Evolutionary conservation across 2,888 invertebrate genomes (phyloP).

Genomic region (Brenthis daphne): DNA sequence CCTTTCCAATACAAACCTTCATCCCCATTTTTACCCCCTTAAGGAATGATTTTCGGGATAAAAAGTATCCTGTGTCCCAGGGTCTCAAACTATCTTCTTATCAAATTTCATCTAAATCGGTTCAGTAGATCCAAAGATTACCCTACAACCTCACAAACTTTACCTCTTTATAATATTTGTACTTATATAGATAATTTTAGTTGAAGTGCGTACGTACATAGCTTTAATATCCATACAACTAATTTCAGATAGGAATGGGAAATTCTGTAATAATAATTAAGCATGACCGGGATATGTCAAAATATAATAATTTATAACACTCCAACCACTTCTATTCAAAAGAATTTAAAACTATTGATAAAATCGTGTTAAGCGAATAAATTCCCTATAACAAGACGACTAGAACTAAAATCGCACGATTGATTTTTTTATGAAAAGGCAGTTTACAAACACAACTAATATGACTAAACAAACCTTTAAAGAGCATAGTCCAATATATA

Average conservation of each 20-base stretch:
- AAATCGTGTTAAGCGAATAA: constrained; percentile 1
- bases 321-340: constrained; percentile 8
- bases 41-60: too few relatives aligned
- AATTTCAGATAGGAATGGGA: not conserved
- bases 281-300: constrained; percentile 25
- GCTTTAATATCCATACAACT: too few relatives aligned
- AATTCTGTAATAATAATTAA: constrained; percentile 2
- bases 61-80: too few relatives aligned
- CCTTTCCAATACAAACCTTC: too few relatives aligned
- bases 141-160: too few relatives aligned
- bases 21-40: too few relatives aligned
- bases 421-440: not conserved
- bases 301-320: constrained; percentile 23
- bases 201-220: too few relatives aligned
- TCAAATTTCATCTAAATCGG: too few relatives aligned
- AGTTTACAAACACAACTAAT: not conserved
- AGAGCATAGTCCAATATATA: not conserved
- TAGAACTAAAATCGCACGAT: not conserved
- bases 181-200: too few relatives aligned
- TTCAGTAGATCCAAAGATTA: too few relatives aligned
- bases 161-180: too few relatives aligned
- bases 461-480: constrained; percentile 15
- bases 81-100: too few relatives aligned
- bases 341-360: constrained; percentile 4
- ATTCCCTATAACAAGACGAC: not conserved